Conservation (phyloP, 2,888 invertebrate species). For the Tipula vernalis region DNA sequence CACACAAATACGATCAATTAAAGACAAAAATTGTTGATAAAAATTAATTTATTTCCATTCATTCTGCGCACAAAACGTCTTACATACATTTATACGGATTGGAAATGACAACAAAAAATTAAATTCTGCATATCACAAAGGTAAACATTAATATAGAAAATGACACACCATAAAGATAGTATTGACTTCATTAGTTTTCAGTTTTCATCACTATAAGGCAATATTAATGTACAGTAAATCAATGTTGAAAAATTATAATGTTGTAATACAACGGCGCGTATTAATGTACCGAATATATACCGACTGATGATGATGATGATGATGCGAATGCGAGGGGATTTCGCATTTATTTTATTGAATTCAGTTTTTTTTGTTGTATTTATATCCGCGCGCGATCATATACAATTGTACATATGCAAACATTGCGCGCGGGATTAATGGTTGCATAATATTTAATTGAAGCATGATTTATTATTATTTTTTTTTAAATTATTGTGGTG, state of each 20-base stretch:
- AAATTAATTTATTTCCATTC: not conserved
- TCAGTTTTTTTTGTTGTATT: not conserved
- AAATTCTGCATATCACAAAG: not conserved
- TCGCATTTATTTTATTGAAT: not conserved
- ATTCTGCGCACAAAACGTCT: not conserved
- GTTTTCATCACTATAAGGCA: not conserved
- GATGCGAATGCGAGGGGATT: not conserved
- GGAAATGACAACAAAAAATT: not conserved
- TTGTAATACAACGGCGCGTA: not conserved
- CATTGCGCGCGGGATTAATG: not conserved
- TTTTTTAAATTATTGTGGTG: not conserved
- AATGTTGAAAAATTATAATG: not conserved
- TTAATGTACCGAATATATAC: not conserved
- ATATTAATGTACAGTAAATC: not conserved
- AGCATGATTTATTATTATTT: not conserved
- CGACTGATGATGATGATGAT: not conserved
- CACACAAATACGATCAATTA: constrained; percentile 4
- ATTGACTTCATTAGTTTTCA: not conserved
- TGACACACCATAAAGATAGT: not conserved
- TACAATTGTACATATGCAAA: not conserved
- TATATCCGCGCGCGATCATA: not conserved
- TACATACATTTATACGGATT: not conserved
- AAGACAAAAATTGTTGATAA: not conserved
- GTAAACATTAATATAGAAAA: constrained; percentile 4
- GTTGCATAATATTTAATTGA: not conserved